A percentile compares a stretch with the other conserved stretches of the same genome.
Evolutionary conservation across 2,113 vertebrate genomes (phyloP).

Genomic region (Xyliphius kryptos): DNA sequence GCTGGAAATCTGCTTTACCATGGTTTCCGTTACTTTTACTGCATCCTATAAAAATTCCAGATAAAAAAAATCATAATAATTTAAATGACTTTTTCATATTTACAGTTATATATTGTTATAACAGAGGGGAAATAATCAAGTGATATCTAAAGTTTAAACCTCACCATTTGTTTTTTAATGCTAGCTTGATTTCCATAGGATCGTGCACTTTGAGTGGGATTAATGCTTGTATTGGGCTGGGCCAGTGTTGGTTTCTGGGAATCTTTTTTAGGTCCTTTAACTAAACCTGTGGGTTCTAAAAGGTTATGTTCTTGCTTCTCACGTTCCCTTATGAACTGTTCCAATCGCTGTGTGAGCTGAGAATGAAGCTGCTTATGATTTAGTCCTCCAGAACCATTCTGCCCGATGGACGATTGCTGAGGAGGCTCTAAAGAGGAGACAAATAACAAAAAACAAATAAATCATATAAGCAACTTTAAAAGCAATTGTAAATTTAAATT

Average conservation of each 20-base stretch:
- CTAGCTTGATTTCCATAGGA: neutral
- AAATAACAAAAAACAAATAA: too few species aligned
- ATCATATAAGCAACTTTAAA: neutral
- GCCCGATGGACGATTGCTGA: constrained; percentile 30
- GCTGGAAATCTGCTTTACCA: constrained; percentile 59
- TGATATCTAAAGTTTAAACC: too few species aligned
- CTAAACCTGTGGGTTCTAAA: neutral
- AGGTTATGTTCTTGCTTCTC: constrained; percentile 20
- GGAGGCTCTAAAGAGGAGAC: constrained; percentile 12
- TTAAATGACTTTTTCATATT: neutral
- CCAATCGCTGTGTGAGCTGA: constrained; percentile 47
- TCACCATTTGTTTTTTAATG: neutral
- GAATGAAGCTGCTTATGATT: constrained; percentile 48
- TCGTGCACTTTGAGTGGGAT: constrained; percentile 17
- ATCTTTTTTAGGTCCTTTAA: constrained; percentile 14
- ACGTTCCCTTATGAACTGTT: constrained; percentile 45
- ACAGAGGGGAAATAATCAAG: too few species aligned
- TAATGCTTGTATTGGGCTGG: neutral
- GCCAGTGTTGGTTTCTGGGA: constrained; percentile 26
- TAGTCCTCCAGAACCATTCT: constrained; percentile 16
- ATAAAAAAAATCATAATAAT: neutral
- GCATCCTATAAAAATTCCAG: constrained; percentile 44
- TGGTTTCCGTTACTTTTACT: constrained; percentile 40
- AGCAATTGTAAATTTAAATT: neutral
- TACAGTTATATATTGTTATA: too few species aligned